Percentiles rank a stretch among this genome's conserved stretches.
Evolutionary conservation across 2,888 invertebrate genomes (phyloP).

Genomic region (Clepsis dumicolana): DNA sequence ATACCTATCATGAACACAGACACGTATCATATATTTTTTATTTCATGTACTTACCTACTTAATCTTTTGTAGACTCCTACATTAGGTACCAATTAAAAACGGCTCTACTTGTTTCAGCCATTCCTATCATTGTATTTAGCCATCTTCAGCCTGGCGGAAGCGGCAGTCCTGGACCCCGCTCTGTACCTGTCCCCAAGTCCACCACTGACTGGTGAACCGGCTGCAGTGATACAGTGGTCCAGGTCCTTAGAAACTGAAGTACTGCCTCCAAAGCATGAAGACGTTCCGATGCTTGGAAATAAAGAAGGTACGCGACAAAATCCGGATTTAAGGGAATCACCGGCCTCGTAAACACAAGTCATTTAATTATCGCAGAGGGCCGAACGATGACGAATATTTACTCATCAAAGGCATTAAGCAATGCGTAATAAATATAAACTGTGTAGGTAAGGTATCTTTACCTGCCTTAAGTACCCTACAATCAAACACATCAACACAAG

Average conservation of each 20-base stretch:
- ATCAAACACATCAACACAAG: neutral
- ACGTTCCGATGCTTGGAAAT: neutral
- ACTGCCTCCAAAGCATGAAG: neutral
- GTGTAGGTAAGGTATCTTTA: neutral
- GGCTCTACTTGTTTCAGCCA: conserved; percentile 41
- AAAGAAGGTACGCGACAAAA: neutral
- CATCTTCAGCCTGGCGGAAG: conserved; percentile 49
- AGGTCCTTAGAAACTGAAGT: conserved; percentile 36
- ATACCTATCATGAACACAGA: too few species aligned
- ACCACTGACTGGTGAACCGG: conserved; percentile 57
- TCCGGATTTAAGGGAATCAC: conserved; percentile 15
- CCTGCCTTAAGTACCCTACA: neutral
- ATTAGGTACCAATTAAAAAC: too few species aligned
- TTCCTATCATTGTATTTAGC: conserved; percentile 41
- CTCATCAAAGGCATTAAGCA: neutral
- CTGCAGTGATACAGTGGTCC: conserved; percentile 59
- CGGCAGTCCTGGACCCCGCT: conserved; percentile 71
- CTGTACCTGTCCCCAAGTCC: conserved; percentile 74
- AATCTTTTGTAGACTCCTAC: too few species aligned
- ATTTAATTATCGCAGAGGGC: neutral
- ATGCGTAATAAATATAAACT: neutral
- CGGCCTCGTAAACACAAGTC: neutral
- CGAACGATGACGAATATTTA: conserved; percentile 2
- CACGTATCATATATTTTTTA: too few species aligned
- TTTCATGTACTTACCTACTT: neutral